phyloP scores from a whole-genome alignment of 2,888 invertebrate species.

The Drosophila percnosoma region DNA sequence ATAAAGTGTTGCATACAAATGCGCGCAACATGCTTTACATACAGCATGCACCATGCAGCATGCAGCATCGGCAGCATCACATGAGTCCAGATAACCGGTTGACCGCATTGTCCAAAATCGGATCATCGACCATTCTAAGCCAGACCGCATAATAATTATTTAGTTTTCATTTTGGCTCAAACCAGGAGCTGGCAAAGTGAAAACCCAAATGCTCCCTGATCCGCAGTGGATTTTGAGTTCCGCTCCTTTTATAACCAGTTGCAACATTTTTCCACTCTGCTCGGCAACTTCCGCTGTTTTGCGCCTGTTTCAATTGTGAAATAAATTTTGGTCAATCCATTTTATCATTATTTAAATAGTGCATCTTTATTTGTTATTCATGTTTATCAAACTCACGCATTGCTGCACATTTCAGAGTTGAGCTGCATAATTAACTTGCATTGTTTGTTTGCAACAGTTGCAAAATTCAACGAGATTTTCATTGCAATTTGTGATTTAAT shows the following conservation, averaged over 20 bases:
- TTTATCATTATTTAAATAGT: constrained; percentile 21
- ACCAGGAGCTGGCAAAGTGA: constrained; percentile 9
- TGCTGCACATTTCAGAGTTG: constrained; percentile 28
- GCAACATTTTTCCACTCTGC: not conserved
- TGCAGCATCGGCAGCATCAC: constrained; percentile 8
- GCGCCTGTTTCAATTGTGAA: constrained; percentile 25
- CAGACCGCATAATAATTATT: constrained; percentile 36
- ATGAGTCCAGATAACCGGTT: constrained; percentile 47
- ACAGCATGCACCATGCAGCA: not conserved
- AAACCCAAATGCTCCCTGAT: constrained; percentile 20
- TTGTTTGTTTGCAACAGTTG: constrained; percentile 13
- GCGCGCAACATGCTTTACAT: constrained; percentile 1
- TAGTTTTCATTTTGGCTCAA: constrained; percentile 37
- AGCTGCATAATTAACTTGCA: constrained; percentile 17
- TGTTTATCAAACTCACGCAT: constrained; percentile 43
- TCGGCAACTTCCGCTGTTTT: not conserved
- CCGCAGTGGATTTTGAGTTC: constrained; percentile 1
- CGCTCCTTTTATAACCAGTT: constrained; percentile 31
- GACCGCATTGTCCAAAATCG: constrained; percentile 48
- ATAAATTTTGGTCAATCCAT: constrained; percentile 44
- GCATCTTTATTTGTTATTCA: not conserved
- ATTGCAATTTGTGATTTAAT: not conserved
- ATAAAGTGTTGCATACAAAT: constrained; percentile 53
- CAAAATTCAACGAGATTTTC: not conserved
- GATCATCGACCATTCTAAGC: constrained; percentile 8